These are phyloP conservation scores for Sciaenops ocellatus DNA, from an alignment of 2,797 vertebrate genomes.

Conservation along the genomic window DNA sequence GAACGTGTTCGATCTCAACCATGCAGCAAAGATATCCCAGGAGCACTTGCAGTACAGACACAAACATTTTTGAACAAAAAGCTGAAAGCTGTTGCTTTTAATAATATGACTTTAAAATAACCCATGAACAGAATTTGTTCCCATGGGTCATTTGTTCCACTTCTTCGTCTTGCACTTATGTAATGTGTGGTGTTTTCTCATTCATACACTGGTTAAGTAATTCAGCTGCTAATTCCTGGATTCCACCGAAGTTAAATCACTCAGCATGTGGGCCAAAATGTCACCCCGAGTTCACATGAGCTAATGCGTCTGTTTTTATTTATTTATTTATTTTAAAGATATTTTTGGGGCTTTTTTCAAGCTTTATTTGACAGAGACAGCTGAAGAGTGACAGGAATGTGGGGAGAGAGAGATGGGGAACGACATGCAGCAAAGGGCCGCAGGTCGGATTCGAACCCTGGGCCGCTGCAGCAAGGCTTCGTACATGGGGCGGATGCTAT, in stretches of 20 bases:
- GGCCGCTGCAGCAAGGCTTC: no score
- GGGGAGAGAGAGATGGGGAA: no score
- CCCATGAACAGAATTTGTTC: conserved; percentile 26
- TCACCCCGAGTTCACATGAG: conserved; percentile 10
- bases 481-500: no score
- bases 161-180: conserved; percentile 34
- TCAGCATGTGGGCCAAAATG: conserved; percentile 28
- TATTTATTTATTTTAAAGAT: no score
- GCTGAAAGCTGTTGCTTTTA: conserved; percentile 1
- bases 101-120: neutral
- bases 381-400: no score
- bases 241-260: conserved; percentile 14
- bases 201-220: conserved; percentile 16
- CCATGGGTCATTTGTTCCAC: conserved; percentile 29
- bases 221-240: conserved; percentile 31
- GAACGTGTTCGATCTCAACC: neutral
- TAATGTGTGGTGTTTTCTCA: conserved; percentile 27
- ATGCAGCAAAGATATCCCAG: neutral
- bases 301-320: no score
- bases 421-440: no score
- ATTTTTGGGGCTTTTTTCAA: no score
- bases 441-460: no score
- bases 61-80: neutral
- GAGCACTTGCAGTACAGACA: neutral
- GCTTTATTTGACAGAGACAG: no score